Conservation (phyloP, 2,888 invertebrate species). For the Drosophila anceps region DNA sequence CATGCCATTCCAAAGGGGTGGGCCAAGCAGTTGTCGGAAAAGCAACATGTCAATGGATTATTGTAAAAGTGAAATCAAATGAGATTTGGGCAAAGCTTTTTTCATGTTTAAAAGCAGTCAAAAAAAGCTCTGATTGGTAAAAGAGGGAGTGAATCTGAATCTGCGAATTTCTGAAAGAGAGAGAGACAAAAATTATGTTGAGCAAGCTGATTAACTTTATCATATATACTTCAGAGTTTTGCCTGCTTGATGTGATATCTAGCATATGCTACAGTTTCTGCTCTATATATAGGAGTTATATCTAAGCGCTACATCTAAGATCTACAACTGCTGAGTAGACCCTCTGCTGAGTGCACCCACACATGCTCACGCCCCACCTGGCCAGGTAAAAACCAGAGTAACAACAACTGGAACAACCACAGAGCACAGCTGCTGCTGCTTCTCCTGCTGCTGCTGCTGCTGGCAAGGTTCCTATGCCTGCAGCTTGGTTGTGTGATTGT, state of each 20-base stretch:
- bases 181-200: not conserved
- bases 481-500: slow-evolving; percentile 56
- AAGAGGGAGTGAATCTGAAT: too few relatives aligned
- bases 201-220: not conserved
- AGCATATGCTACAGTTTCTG: not conserved
- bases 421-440: slow-evolving; percentile 54
- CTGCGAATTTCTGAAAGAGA: too few relatives aligned
- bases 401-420: slow-evolving; percentile 57
- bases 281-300: too few relatives aligned
- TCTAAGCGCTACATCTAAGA: not conserved
- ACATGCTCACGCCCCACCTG: slow-evolving; percentile 28
- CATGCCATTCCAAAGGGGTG: slow-evolving; percentile 27
- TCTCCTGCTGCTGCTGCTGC: not conserved
- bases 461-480: slow-evolving; percentile 1
- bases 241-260: too few relatives aligned
- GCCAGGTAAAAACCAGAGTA: slow-evolving; percentile 49
- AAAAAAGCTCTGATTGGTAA: not conserved
- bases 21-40: slow-evolving; percentile 12
- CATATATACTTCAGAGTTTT: not conserved
- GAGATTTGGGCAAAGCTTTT: not conserved
- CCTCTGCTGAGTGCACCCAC: slow-evolving; percentile 36
- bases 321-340: slow-evolving; percentile 18
- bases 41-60: not conserved
- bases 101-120: not conserved
- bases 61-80: not conserved